Conservation (phyloP, 2,888 invertebrate species). For the Ernsta delagoae region DNA sequence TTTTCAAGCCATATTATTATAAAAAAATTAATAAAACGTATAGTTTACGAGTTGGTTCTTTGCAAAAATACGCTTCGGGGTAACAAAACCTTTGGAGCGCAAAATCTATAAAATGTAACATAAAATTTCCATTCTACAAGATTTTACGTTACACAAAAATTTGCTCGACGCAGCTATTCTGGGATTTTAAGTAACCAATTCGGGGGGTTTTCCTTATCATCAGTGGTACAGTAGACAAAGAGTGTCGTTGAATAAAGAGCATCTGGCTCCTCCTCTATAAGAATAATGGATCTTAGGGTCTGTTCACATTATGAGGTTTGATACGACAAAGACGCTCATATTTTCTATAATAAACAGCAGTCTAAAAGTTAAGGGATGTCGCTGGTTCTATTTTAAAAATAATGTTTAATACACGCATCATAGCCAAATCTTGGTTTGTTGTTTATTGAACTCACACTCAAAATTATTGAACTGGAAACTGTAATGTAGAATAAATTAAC, state of each 20-base stretch:
- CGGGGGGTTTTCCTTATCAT: conserved; percentile 35
- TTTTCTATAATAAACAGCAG: neutral
- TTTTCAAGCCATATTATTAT: no score
- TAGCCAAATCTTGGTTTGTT: no score
- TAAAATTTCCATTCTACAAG: conserved; percentile 15
- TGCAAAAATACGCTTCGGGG: neutral
- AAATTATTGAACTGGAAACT: no score
- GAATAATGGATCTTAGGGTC: conserved; percentile 32
- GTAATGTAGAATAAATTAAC: no score
- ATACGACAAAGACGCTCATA: neutral
- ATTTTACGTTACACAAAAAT: conserved; percentile 19
- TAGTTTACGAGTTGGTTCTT: no score
- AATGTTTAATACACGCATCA: neutral
- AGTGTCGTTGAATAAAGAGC: conserved; percentile 39
- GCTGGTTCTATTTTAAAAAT: no score
- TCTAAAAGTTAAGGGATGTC: neutral
- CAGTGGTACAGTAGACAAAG: conserved; percentile 36
- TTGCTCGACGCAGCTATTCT: conserved; percentile 24
- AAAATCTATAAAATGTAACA: neutral
- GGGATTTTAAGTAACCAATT: conserved; percentile 34
- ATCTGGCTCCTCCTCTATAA: conserved; percentile 36
- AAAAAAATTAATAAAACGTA: no score
- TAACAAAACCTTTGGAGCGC: neutral
- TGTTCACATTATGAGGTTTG: conserved; percentile 1
- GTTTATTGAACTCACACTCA: no score